Evolutionary conservation across 2,888 invertebrate genomes (phyloP).

Genomic region (Leucoma salicis): DNA sequence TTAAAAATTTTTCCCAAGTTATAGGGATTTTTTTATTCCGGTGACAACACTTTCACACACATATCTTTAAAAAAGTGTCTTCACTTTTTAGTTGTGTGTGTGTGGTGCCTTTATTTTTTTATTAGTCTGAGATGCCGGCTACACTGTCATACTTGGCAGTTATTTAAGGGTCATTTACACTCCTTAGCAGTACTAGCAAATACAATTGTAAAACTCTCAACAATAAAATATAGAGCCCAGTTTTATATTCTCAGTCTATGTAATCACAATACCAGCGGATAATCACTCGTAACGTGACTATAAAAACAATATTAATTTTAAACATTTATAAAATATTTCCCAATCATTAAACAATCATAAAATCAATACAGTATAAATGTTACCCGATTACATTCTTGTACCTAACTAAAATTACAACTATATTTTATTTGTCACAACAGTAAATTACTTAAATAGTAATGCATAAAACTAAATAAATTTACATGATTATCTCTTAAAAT

Average conservation of each 20-base stretch:
- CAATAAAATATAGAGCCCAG: slow-evolving; percentile 34
- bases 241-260: slow-evolving; percentile 47
- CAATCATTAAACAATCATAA: slow-evolving; percentile 37
- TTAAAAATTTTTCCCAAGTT: too few relatives aligned
- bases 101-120: too few relatives aligned
- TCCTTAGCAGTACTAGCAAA: too few relatives aligned
- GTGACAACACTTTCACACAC: too few relatives aligned
- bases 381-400: slow-evolving; percentile 35
- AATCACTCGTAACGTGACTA: slow-evolving; percentile 20
- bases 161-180: too few relatives aligned
- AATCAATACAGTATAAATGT: slow-evolving; percentile 25
- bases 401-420: slow-evolving; percentile 25
- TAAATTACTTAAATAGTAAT: slow-evolving; percentile 31
- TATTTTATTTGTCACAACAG: slow-evolving; percentile 38
- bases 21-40: too few relatives aligned
- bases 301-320: slow-evolving; percentile 27
- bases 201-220: background rate
- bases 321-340: slow-evolving; percentile 34
- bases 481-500: slow-evolving; percentile 39
- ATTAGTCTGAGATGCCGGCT: too few relatives aligned
- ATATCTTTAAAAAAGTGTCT: too few relatives aligned
- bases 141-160: too few relatives aligned
- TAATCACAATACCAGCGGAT: slow-evolving; percentile 40
- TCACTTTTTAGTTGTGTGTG: too few relatives aligned
- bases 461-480: slow-evolving; percentile 33